A percentile compares a stretch with the other conserved stretches of the same genome.
Evolutionary conservation across 2,888 invertebrate species (phyloP).

Genomic region (Eupithecia exiguata): DNA sequence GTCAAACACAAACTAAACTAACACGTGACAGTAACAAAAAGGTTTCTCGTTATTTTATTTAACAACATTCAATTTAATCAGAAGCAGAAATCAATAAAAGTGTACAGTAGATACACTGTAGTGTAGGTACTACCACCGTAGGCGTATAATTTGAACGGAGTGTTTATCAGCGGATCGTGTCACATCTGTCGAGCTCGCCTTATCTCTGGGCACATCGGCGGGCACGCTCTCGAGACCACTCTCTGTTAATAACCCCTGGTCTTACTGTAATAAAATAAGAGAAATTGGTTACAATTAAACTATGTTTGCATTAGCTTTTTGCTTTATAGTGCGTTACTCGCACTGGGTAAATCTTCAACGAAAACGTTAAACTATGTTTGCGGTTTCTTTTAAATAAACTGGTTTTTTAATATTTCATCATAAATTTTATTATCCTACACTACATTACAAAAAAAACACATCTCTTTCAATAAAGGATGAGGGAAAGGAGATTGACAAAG

Average conservation of each 20-base stretch:
- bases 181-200: constrained; percentile 39
- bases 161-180: constrained; percentile 38
- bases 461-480: no score
- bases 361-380: no score
- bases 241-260: neutral
- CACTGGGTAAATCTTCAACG: no score
- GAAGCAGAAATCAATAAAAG: constrained; percentile 31
- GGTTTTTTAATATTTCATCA: no score
- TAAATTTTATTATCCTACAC: no score
- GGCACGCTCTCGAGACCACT: constrained; percentile 15
- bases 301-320: no score
- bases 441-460: no score
- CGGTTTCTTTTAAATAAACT: no score
- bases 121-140: neutral
- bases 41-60: neutral
- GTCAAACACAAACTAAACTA: constrained; percentile 7
- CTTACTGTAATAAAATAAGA: neutral
- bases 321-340: no score
- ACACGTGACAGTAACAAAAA: neutral
- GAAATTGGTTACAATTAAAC: neutral
- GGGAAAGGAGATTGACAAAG: no score
- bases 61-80: constrained; percentile 24
- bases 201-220: constrained; percentile 41
- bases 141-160: constrained; percentile 35
- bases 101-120: neutral